Conservation (phyloP, 2,113 vertebrate genomes). For the Rostratula benghalensis region DNA sequence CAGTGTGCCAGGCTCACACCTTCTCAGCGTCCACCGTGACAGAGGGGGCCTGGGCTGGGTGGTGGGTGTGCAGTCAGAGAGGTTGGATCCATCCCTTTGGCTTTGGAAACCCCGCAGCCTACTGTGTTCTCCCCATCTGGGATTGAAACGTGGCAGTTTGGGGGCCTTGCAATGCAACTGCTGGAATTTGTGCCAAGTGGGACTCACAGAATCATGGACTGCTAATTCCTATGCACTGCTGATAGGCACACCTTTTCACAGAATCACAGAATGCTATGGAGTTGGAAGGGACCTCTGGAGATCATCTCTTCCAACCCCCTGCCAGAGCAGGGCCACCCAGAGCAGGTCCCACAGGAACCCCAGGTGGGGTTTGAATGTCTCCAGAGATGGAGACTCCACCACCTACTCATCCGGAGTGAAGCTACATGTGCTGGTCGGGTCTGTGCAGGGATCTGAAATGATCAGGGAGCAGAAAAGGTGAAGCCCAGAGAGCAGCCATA, state of each 20-base stretch:
- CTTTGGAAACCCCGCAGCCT: neutral
- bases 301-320: too few relatives aligned
- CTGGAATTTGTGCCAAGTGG: neutral
- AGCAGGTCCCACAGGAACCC: too few relatives aligned
- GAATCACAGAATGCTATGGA: too few relatives aligned
- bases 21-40: rapidly evolving
- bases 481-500: neutral
- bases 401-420: neutral
- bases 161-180: neutral
- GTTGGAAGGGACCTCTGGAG: too few relatives aligned
- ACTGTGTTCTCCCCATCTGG: neutral
- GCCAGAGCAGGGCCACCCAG: too few relatives aligned
- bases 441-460: neutral
- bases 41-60: neutral
- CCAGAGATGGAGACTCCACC: too few relatives aligned
- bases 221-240: too few relatives aligned
- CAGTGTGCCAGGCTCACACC: neutral
- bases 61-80: neutral
- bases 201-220: neutral
- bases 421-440: rapidly evolving
- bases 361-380: too few relatives aligned
- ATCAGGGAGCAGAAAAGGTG: neutral
- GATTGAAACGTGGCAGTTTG: too few relatives aligned
- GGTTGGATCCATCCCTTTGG: neutral
- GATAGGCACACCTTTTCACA: too few relatives aligned